Evolutionary conservation across 2,888 invertebrate genomes (phyloP), one percentile per base, ranked within the genome.

Genomic region (Netelia fuscicornis): DNA sequence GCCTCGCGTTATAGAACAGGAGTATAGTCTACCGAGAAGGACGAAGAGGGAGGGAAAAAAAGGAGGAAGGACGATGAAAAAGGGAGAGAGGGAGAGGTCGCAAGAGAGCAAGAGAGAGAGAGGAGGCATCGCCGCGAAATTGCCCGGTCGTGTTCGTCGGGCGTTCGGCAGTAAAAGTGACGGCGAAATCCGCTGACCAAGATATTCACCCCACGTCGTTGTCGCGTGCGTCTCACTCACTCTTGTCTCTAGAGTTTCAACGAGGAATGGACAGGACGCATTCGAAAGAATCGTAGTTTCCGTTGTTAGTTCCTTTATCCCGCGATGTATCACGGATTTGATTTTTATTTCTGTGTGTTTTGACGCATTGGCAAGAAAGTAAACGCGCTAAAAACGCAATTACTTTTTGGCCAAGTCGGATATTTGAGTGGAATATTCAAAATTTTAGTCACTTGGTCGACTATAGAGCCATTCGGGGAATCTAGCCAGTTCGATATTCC

Each of bases 161-260:
- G 17, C 30, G 25, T 62, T 62, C 71, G 83, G 85, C 81, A 84
- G 81, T 85, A 83, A 83, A 83, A 88, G 84, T 81, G 79, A 84
- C 81, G 82, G 48, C 65, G 72, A 87, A 87, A 87, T 87, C 80
- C 86, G 87, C 87, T 87, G 86, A 87, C 87, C 87, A 86, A 87
- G 86, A 87, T 87, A 87, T 86, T 85, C 80, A 77, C 80, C 70
- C 78, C 44, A 37, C 65, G 62, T 23, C 48, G 37, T 62, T 17
- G 20, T 54, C 56, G 64, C 42, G 42, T 17, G n/a, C 1, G 48
- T 52, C n/a, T 25, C n/a, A 9, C 13, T 54, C n/a, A 25, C 23
- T 20, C 54, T 44, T 8, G 17, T 9, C 65, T 13, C 5, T 17
- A 37, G 8, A 20, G 65, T 65, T 6, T n/a, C 65, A 44, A 37